Evolutionary conservation across 2,797 vertebrate genomes (phyloP).

Genomic region (Falco naumanni): DNA sequence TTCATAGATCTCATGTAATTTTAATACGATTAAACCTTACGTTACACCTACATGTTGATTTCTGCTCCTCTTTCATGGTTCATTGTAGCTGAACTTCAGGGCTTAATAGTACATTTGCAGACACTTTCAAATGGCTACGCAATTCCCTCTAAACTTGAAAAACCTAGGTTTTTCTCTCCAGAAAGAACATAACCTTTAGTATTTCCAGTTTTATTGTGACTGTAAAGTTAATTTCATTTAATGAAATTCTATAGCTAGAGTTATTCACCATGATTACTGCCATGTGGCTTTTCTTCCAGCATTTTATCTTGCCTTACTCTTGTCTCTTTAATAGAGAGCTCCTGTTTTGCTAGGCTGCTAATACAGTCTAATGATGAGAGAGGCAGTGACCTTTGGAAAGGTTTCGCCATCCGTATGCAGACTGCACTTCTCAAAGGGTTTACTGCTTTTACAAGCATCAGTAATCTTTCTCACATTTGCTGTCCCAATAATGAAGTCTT

Average conservation of each 20-base stretch:
- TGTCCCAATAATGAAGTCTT: slow-evolving; percentile 34
- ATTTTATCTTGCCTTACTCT: slow-evolving; percentile 14
- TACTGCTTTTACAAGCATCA: slow-evolving; percentile 33
- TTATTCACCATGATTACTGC: slow-evolving; percentile 42
- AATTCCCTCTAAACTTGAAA: slow-evolving; percentile 4
- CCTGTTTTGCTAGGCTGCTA: not conserved
- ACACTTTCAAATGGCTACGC: not conserved
- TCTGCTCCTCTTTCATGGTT: slow-evolving; percentile 21
- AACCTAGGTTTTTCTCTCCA: not conserved
- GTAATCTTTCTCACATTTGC: slow-evolving; percentile 27
- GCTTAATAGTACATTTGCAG: slow-evolving; percentile 30
- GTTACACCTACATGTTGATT: slow-evolving; percentile 6
- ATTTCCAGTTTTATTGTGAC: slow-evolving; percentile 54
- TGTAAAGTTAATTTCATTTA: slow-evolving; percentile 68
- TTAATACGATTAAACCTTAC: not conserved
- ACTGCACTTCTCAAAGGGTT: not conserved
- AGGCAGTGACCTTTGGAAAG: not conserved
- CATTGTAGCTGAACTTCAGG: slow-evolving; percentile 39
- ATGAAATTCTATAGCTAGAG: slow-evolving; percentile 55
- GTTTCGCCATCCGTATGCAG: not conserved
- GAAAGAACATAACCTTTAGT: slow-evolving; percentile 55
- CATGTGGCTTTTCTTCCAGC: slow-evolving; percentile 14
- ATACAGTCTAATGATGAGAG: not conserved
- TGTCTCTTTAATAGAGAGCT: slow-evolving; percentile 1
- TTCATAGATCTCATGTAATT: slow-evolving; percentile 7